Conservation (phyloP, 2,113 vertebrate species). For the Lethenteron reissneri region DNA sequence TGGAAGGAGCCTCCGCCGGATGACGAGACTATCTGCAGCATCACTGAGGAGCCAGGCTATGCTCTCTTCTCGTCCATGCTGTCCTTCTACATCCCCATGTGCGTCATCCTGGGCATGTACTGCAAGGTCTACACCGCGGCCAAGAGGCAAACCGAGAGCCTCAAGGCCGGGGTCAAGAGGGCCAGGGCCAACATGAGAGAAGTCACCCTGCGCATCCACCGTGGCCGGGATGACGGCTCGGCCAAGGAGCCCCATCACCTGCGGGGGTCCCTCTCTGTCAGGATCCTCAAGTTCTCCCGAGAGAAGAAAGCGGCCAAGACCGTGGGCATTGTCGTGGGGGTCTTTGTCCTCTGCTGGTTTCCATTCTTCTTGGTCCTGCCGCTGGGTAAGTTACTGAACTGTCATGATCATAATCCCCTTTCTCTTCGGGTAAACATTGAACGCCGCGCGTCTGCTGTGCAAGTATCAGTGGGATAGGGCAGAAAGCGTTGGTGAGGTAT, state of each 20-base stretch:
- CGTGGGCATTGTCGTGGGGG: slow-evolving; percentile 69
- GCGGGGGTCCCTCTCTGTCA: slow-evolving; percentile 60
- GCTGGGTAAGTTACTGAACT: slow-evolving; percentile 36
- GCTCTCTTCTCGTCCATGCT: slow-evolving; percentile 84
- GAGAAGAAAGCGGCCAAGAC: slow-evolving; percentile 92
- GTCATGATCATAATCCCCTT: too few relatives aligned
- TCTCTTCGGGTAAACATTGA: too few relatives aligned
- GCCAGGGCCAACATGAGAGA: slow-evolving; percentile 75
- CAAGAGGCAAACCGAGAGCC: slow-evolving; percentile 78
- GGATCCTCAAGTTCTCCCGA: slow-evolving; percentile 71
- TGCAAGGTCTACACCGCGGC: slow-evolving; percentile 76
- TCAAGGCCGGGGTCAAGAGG: slow-evolving; percentile 80
- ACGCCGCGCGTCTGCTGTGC: too few relatives aligned
- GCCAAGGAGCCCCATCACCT: slow-evolving; percentile 36
- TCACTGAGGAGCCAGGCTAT: slow-evolving; percentile 83
- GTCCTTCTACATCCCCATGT: slow-evolving; percentile 84
- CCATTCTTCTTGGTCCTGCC: slow-evolving; percentile 77
- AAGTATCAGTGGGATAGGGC: too few relatives aligned
- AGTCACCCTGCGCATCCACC: slow-evolving; percentile 74
- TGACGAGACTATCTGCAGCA: slow-evolving; percentile 51
- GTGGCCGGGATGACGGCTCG: slow-evolving; percentile 43
- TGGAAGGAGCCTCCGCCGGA: slow-evolving; percentile 76
- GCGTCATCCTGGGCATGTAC: slow-evolving; percentile 81
- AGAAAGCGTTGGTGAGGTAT: too few relatives aligned
- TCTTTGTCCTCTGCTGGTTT: slow-evolving; percentile 79